phyloP scores from a whole-genome alignment of 2,888 invertebrate genomes.

The Pachycephus smyrnensis region DNA sequence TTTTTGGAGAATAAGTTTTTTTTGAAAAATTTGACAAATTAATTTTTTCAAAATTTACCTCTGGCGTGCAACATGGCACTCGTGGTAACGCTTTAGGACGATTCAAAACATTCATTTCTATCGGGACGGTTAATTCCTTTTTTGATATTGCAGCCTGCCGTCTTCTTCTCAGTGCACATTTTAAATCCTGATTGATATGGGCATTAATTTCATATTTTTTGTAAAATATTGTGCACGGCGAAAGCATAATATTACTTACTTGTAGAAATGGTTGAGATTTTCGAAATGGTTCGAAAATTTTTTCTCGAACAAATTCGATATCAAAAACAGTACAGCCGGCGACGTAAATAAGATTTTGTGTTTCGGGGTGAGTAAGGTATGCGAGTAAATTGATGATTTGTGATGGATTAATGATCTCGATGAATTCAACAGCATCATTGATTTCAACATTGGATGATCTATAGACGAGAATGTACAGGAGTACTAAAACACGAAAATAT shows the following conservation, averaged over 20 bases:
- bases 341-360: slow-evolving; percentile 15
- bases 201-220: background rate
- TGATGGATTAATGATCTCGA: slow-evolving; percentile 25
- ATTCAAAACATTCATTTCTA: slow-evolving; percentile 17
- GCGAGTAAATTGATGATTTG: slow-evolving; percentile 25
- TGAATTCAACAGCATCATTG: slow-evolving; percentile 29
- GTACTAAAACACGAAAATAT: slow-evolving; percentile 22
- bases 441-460: slow-evolving; percentile 20
- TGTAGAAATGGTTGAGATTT: slow-evolving; percentile 11
- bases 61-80: slow-evolving; percentile 13
- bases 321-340: slow-evolving; percentile 16
- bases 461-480: slow-evolving; percentile 33
- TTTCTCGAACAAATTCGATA: slow-evolving; percentile 10
- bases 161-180: background rate
- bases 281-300: slow-evolving; percentile 16
- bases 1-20: background rate
- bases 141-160: background rate
- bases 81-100: slow-evolving; percentile 5
- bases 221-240: background rate
- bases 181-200: background rate
- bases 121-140: slow-evolving; percentile 14
- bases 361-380: slow-evolving; percentile 28
- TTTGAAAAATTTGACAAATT: background rate
- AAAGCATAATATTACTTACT: background rate
- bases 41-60: slow-evolving; percentile 1